Base-by-base conservation (phyloP, 2,797 vertebrate genomes). In the Naso thynnoides region DNA sequence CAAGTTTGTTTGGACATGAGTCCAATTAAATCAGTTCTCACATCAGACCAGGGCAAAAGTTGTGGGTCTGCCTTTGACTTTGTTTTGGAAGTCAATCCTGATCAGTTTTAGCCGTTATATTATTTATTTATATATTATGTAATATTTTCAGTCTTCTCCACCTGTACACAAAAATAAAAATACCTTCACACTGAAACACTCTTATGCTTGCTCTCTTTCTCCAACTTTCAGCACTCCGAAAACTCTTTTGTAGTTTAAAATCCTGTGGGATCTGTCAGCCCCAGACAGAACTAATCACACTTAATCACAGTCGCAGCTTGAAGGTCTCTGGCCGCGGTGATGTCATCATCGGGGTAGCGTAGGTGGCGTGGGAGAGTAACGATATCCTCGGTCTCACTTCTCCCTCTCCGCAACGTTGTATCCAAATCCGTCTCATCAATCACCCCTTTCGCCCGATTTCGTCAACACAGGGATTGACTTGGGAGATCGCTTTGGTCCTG, bases 281-380 rank as follows among this genome's bases (percentile, higher is more conserved):
- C 60, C 85, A 90, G 91, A 90, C 88, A 84, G 82, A 86, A 81
- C 72, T 90, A 90, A 92, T 91, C 91, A 23, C 85, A 88, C 87
- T 92, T 93, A 91, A 93, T 92, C 90, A 4, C 87, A 68, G 83
- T 86, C 81, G 61, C 86, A 67, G 79, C 74, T 83, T 84, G 82
- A 89, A 85, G 87, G 88, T 88, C 88, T 85, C 83, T 76, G 87
- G 79, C 88, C 83, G 47, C 23, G 39, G 82, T 91, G 93, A 93
- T 93, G 92, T 92, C 92, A 89, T 93, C 87, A 85, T 31, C 61
- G 52, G 84, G 78, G 74, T 80, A 79, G 73, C 45, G 39, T 58
- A 66, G 88, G 89, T 90, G 91, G 91, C 92, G 92, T 95, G 94
- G 92, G 94, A 95, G 93, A 94, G 86, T 78, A 69, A 79, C 69